A percentile compares a stretch with the other conserved stretches of the same genome.
Conservation (phyloP, 2,797 vertebrate genomes). For the Linurgus olivaceus region DNA sequence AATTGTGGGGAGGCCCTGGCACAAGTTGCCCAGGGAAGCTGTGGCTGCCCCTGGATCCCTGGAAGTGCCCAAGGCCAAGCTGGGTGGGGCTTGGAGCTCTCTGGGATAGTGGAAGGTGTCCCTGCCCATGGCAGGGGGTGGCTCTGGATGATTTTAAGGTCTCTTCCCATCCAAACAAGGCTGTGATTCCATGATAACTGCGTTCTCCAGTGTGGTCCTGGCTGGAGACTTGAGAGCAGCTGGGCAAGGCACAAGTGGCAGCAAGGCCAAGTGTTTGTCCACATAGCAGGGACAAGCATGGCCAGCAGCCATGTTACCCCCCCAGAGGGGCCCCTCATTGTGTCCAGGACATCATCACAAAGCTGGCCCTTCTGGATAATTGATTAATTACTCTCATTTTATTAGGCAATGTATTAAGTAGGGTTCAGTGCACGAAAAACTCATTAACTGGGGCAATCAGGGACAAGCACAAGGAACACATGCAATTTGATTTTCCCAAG, state of each 20-base stretch:
- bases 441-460: slow-evolving; percentile 45
- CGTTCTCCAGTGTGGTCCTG: neutral
- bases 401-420: slow-evolving; percentile 29
- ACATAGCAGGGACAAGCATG: neutral
- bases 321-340: neutral
- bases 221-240: neutral
- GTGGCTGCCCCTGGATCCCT: neutral
- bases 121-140: neutral
- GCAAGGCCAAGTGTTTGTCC: neutral
- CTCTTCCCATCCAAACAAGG: neutral
- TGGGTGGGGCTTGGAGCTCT: fast-evolving
- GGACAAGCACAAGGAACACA: slow-evolving; percentile 24
- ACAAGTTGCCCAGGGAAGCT: neutral
- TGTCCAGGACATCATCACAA: neutral
- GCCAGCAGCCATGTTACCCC: neutral
- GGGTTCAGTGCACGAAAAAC: slow-evolving; percentile 59
- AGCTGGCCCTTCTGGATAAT: neutral
- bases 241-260: neutral
- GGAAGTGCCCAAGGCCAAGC: fast-evolving
- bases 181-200: fast-evolving
- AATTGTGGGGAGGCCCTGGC: fast-evolving
- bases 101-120: fast-evolving
- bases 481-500: neutral
- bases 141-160: neutral
- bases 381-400: slow-evolving; percentile 59